Conservation (phyloP, 2,113 vertebrate species). For the Myrmecophaga tridactyla region DNA sequence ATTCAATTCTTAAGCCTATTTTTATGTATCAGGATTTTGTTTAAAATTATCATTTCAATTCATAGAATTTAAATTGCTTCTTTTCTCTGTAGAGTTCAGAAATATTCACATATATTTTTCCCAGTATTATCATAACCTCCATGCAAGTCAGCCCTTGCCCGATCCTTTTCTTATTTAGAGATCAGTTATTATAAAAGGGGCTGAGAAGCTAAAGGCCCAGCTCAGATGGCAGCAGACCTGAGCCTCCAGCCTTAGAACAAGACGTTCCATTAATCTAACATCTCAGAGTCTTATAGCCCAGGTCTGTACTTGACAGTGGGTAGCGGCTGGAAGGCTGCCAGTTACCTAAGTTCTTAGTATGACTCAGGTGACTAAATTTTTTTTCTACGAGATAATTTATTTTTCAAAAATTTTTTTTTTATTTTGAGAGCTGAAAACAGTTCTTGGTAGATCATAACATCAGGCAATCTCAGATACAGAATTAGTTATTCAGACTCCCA, state of each 20-base stretch:
- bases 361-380: neutral
- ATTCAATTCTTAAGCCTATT: neutral
- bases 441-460: neutral
- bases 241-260: neutral
- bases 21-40: neutral
- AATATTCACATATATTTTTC: neutral
- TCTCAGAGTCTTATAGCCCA: neutral
- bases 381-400: conserved; percentile 17
- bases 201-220: neutral
- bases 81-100: neutral
- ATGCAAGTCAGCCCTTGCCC: neutral
- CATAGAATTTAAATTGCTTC: neutral
- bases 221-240: neutral
- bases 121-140: neutral
- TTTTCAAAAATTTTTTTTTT: neutral
- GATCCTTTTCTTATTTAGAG: neutral
- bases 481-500: conserved; percentile 23
- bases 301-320: neutral
- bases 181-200: neutral
- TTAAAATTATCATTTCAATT: neutral
- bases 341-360: neutral
- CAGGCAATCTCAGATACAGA: neutral
- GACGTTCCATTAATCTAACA: neutral
- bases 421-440: neutral
- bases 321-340: neutral